A percentile compares a stretch with the other conserved stretches of the same genome.
Evolutionary conservation across 2,888 invertebrate genomes (phyloP).

Genomic region (Neelides folsomi): DNA sequence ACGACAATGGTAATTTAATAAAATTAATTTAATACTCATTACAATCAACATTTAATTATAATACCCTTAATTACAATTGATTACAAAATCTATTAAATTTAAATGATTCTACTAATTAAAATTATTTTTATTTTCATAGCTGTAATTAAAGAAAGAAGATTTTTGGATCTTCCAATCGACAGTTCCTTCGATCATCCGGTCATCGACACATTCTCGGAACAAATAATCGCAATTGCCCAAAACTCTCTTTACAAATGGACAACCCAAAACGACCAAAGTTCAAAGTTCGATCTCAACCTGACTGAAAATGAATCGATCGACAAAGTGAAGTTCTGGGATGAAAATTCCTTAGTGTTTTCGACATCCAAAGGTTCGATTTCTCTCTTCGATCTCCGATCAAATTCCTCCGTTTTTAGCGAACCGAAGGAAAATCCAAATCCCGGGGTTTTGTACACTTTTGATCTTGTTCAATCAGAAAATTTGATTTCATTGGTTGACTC

Average conservation of each 20-base stretch:
- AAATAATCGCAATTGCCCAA: constrained; percentile 8
- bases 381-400: constrained; percentile 17
- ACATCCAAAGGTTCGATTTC: constrained; percentile 17
- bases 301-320: background rate
- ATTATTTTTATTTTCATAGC: constrained; percentile 6
- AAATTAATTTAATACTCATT: background rate
- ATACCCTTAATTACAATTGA: no score
- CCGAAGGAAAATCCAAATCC: background rate
- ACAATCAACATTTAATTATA: no score
- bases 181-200: constrained; percentile 3
- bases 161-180: background rate
- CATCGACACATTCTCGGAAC: constrained; percentile 9
- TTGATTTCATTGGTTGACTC: constrained; percentile 23
- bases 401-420: background rate
- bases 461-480: constrained; percentile 11
- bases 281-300: background rate
- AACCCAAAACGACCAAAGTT: background rate
- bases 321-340: constrained; percentile 25
- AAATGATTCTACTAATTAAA: no score
- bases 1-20: constrained; percentile 20
- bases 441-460: constrained; percentile 21
- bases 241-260: constrained; percentile 14
- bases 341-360: constrained; percentile 17
- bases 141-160: constrained; percentile 11
- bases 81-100: no score